Base-by-base conservation (phyloP, 2,113 vertebrate genomes). In the Pterophyllum scalare region DNA sequence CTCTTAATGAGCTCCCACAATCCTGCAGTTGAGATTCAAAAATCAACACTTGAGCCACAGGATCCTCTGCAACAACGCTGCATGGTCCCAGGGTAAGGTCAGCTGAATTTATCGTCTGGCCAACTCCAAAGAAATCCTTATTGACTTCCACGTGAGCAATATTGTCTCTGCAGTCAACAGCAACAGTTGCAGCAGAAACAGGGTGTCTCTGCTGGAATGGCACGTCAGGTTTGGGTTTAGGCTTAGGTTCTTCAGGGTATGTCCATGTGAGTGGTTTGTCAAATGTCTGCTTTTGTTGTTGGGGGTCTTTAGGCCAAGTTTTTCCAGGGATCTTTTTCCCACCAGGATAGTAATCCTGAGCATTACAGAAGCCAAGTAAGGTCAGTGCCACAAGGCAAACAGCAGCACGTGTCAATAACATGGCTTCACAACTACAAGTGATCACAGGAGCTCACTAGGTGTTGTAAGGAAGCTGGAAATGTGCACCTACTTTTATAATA, bases 81-180 rank as follows among this genome's bases (percentile, higher is more conserved):
- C 95, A 95, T 4, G 2, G 7, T 89, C 95, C 95, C 77, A 95
- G 61, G 5, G 59, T 84, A 12, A 95, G 65, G 38, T 93, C 87
- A 1, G 22, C 8, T 1, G 92, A 3, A 24, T 89, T 74, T 75
- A 95, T 89, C 0, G 56, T 9, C 60, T 93, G 83, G 14, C 93
- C 92, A 20, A 24, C 89, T 5, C 93, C 91, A 85, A 94, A 93
- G 26, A 95, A 5, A 83, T 95, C 94, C 81, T 59, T 92, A 64
- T 92, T 90, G 61, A 91, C 94, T 60, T 86, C 88, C 38, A 95
- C 88, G 1, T 80, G 83, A 82, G 85, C 83, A 1, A 12, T 4
- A 0, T 1, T 82, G 70, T 94, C 94, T 59, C 76, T 76, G 86
- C 95, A 95, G 0, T 90, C 20, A 1, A 93, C 93, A 28, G 76